A percentile compares a stretch with the other conserved stretches of the same genome.
phyloP scores from a whole-genome alignment of 2,113 vertebrate species.

The Proterorhinus semilunaris region DNA sequence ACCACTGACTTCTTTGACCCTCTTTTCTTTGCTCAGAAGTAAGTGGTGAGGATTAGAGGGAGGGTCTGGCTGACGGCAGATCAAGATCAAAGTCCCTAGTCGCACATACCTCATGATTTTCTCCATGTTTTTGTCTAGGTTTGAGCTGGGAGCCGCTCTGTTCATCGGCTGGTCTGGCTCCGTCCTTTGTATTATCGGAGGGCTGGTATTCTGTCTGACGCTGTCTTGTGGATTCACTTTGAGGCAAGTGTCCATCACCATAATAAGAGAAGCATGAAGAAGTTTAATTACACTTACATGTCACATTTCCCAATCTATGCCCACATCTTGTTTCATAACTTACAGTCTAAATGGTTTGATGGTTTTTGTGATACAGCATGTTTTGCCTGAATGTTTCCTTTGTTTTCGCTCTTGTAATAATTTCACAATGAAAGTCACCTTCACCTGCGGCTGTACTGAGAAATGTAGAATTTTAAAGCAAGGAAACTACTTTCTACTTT shows the following conservation, averaged over 20 bases:
- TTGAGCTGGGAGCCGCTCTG: conserved; percentile 80
- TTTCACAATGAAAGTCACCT: conserved; percentile 57
- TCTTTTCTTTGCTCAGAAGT: conserved; percentile 93
- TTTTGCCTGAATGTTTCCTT: conserved; percentile 62
- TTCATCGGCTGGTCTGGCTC: conserved; percentile 83
- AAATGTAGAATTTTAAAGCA: conserved; percentile 10
- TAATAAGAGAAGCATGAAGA: conserved; percentile 15
- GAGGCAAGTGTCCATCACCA: conserved; percentile 50
- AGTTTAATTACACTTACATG: not conserved
- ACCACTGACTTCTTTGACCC: conserved; percentile 97
- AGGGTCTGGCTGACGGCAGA: not conserved
- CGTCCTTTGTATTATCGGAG: conserved; percentile 76
- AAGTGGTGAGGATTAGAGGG: conserved; percentile 61
- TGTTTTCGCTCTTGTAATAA: conserved; percentile 34
- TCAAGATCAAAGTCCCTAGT: conserved; percentile 6
- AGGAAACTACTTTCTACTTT: not conserved
- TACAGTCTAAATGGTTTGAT: conserved; percentile 29
- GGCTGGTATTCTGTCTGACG: conserved; percentile 76
- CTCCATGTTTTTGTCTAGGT: conserved; percentile 53
- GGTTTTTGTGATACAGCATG: conserved; percentile 12
- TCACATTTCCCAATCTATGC: conserved; percentile 28
- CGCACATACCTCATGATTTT: not conserved
- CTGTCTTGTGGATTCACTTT: conserved; percentile 62
- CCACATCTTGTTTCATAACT: conserved; percentile 51
- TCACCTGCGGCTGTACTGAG: conserved; percentile 31